These are phyloP conservation scores for Protodeltote pygarga DNA, from an alignment of 2,888 invertebrate species.

Conservation along the genomic window DNA sequence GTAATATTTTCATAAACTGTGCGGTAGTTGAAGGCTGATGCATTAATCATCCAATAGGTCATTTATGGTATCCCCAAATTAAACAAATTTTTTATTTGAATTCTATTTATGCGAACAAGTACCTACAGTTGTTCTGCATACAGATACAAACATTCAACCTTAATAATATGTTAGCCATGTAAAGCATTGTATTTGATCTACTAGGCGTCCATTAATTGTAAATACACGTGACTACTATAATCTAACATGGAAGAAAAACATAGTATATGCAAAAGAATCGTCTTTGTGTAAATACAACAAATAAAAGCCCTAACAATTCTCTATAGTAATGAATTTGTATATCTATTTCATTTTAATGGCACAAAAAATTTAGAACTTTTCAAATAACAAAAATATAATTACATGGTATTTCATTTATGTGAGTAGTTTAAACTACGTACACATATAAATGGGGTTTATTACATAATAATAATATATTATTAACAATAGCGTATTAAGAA, in stretches of 20 bases:
- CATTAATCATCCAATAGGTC: no score
- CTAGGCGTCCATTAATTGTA: slow-evolving; percentile 24
- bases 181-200: slow-evolving; percentile 34
- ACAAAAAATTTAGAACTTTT: slow-evolving; percentile 68
- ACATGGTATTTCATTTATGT: slow-evolving; percentile 36
- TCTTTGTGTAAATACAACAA: slow-evolving; percentile 19
- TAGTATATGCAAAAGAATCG: not conserved
- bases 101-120: slow-evolving; percentile 77
- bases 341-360: slow-evolving; percentile 69
- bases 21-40: no score
- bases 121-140: slow-evolving; percentile 58
- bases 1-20: no score
- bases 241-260: slow-evolving; percentile 17
- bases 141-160: slow-evolving; percentile 58
- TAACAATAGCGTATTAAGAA: slow-evolving; percentile 64
- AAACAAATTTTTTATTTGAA: slow-evolving; percentile 54
- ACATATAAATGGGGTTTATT: slow-evolving; percentile 50
- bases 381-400: slow-evolving; percentile 50
- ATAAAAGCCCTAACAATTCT: slow-evolving; percentile 23
- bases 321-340: slow-evolving; percentile 29
- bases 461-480: slow-evolving; percentile 54
- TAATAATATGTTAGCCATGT: slow-evolving; percentile 55
- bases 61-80: slow-evolving; percentile 6
- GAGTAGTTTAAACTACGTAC: slow-evolving; percentile 49
- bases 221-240: not conserved